Evolutionary conservation across 2,797 vertebrate species (phyloP).

Genomic region (Todus mexicanus): DNA sequence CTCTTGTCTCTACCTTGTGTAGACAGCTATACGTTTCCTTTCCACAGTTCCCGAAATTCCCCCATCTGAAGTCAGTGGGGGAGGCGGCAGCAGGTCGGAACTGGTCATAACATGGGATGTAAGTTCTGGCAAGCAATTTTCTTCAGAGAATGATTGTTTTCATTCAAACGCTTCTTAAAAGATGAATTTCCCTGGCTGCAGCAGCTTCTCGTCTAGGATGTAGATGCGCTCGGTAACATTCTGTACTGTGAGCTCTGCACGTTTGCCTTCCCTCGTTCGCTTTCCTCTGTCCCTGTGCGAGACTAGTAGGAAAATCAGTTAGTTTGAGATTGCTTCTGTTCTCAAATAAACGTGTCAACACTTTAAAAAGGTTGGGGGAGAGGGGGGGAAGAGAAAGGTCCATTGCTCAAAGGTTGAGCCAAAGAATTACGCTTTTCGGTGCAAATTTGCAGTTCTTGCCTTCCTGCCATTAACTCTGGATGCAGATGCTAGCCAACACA

Average conservation of each 20-base stretch:
- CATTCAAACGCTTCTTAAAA: not conserved
- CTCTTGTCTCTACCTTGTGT: not conserved
- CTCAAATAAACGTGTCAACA: not conserved
- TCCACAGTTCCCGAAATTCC: conserved; percentile 88
- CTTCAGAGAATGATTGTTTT: not conserved
- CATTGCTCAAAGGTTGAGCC: not conserved
- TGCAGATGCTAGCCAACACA: not conserved
- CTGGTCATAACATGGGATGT: conserved; percentile 99
- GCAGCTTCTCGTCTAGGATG: not conserved
- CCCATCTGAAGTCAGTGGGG: conserved; percentile 92
- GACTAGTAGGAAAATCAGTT: not conserved
- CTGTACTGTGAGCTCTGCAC: not conserved
- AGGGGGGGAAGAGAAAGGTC: not conserved
- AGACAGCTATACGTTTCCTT: conserved; percentile 66
- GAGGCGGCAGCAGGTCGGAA: conserved; percentile 94
- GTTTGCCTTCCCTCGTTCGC: not conserved
- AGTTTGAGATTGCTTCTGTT: not conserved
- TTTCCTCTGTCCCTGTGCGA: not conserved
- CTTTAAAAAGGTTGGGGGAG: not conserved
- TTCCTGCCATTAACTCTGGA: not conserved
- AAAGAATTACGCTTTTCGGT: not conserved
- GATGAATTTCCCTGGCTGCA: not conserved
- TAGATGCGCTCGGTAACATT: not conserved
- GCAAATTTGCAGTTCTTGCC: not conserved
- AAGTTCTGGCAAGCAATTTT: conserved; percentile 77